phyloP scores from a whole-genome alignment of 1,140 invertebrate species.

The Drosophila ironensis region DNA sequence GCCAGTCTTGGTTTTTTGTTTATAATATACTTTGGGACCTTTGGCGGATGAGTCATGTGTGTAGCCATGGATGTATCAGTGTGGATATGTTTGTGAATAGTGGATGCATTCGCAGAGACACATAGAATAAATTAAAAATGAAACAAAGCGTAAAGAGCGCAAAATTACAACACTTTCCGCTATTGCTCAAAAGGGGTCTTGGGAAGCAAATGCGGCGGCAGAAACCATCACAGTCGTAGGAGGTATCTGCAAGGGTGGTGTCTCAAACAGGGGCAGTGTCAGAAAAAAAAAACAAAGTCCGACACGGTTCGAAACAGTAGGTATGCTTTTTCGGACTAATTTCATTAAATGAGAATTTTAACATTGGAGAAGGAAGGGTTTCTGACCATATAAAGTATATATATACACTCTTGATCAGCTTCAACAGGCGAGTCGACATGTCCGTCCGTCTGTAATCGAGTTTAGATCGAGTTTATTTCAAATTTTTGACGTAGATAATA shows the following conservation, averaged over 20 bases:
- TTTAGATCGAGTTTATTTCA: too few relatives aligned
- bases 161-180: conserved; percentile 76
- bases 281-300: too few relatives aligned
- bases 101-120: conserved; percentile 62
- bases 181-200: conserved; percentile 68
- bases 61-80: conserved; percentile 4
- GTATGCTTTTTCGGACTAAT: too few relatives aligned
- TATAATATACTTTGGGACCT: conserved; percentile 63
- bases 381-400: too few relatives aligned
- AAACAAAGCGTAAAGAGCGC: conserved; percentile 80
- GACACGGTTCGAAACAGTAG: too few relatives aligned
- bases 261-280: not conserved
- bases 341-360: too few relatives aligned
- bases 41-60: conserved; percentile 37
- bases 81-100: conserved; percentile 34
- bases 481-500: too few relatives aligned
- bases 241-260: not conserved
- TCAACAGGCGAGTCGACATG: too few relatives aligned
- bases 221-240: conserved; percentile 13
- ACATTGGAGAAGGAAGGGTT: too few relatives aligned
- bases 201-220: conserved; percentile 39
- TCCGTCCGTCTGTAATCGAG: too few relatives aligned
- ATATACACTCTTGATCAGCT: too few relatives aligned
- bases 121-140: conserved; percentile 78
- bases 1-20: conserved; percentile 52